A percentile compares a stretch with the other conserved stretches of the same genome.
phyloP scores from a whole-genome alignment of 2,797 vertebrate genomes.

The Crotalus adamanteus region DNA sequence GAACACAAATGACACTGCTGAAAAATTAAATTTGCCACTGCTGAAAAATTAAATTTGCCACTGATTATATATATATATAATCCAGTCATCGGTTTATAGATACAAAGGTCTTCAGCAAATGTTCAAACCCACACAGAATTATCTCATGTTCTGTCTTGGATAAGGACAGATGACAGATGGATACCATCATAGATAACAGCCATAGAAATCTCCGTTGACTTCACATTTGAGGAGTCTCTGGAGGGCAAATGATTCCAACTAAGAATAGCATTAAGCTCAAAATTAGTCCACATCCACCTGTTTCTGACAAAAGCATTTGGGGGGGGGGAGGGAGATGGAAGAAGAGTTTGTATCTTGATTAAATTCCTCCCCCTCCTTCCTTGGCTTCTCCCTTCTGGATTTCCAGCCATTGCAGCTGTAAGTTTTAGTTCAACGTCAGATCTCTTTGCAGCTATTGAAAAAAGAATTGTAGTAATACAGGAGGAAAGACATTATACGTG shows the following conservation, averaged over 20 bases:
- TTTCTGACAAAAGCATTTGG: constrained; percentile 48
- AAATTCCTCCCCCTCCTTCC: constrained; percentile 33
- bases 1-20: constrained; percentile 7
- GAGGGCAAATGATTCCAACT: constrained; percentile 47
- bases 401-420: constrained; percentile 36
- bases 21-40: constrained; percentile 45
- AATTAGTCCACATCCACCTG: constrained; percentile 59
- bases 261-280: constrained; percentile 51
- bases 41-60: constrained; percentile 16
- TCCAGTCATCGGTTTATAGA: constrained; percentile 57
- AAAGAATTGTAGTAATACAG: constrained; percentile 7
- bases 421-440: constrained; percentile 10
- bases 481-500: background rate
- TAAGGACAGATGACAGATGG: constrained; percentile 42
- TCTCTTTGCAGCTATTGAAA: constrained; percentile 15
- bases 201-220: constrained; percentile 45
- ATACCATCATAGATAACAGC: constrained; percentile 41
- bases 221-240: constrained; percentile 16
- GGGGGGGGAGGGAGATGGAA: background rate
- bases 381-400: constrained; percentile 25
- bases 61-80: constrained; percentile 2
- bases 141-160: constrained; percentile 18
- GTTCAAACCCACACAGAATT: background rate
- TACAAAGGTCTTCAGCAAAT: constrained; percentile 38
- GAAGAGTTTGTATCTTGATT: constrained; percentile 14